phyloP scores from a whole-genome alignment of 2,888 invertebrate species.

The Lathronympha strigana region DNA sequence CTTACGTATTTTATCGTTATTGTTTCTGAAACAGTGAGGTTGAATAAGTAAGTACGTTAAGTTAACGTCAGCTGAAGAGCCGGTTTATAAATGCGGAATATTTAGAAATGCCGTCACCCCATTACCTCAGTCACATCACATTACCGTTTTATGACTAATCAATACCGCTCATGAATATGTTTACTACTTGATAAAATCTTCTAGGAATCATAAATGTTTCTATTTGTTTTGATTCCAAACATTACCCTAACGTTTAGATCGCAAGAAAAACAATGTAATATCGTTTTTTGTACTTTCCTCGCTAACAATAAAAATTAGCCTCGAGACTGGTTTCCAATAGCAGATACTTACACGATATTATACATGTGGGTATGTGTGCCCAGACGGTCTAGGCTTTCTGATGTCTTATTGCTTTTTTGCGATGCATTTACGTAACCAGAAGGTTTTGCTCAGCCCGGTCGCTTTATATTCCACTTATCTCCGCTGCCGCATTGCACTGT shows the following conservation, averaged over 20 bases:
- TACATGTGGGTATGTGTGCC: slow-evolving; percentile 2
- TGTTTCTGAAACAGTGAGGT: not conserved
- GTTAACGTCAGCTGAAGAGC: not conserved
- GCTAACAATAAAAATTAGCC: slow-evolving; percentile 52
- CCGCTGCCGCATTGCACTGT: not conserved
- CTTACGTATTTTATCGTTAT: not conserved
- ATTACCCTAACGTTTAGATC: slow-evolving; percentile 44
- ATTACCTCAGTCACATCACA: slow-evolving; percentile 25
- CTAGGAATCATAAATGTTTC: slow-evolving; percentile 20
- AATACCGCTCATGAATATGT: slow-evolving; percentile 33
- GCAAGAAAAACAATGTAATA: slow-evolving; percentile 49
- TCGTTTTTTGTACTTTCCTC: slow-evolving; percentile 42
- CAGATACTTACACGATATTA: not conserved
- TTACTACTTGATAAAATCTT: slow-evolving; percentile 35
- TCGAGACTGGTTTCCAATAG: slow-evolving; percentile 45
- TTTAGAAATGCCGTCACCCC: slow-evolving; percentile 25
- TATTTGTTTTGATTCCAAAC: slow-evolving; percentile 31
- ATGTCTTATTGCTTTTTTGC: slow-evolving; percentile 29
- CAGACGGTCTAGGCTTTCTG: slow-evolving; percentile 17
- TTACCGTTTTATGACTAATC: slow-evolving; percentile 27
- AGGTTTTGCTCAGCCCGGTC: slow-evolving; percentile 4
- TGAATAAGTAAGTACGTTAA: not conserved
- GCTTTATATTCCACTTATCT: slow-evolving; percentile 14
- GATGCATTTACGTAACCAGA: slow-evolving; percentile 26
- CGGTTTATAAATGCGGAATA: slow-evolving; percentile 13